Percentiles rank a stretch among this genome's conserved stretches.
phyloP scores from a whole-genome alignment of 2,113 vertebrate genomes.

The Sialia sialis region DNA sequence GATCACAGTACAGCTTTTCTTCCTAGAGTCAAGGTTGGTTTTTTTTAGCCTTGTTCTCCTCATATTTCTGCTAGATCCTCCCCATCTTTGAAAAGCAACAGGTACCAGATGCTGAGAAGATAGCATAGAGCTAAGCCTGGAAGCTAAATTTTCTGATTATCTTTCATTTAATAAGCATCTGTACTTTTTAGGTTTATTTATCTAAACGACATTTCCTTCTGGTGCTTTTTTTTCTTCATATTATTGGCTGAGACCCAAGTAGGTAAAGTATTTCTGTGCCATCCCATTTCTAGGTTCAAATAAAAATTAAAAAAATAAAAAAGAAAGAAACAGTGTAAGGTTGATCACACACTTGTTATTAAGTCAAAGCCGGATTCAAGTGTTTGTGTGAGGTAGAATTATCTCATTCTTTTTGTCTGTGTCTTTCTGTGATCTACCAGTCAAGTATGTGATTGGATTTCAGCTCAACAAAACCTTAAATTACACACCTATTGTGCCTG shows the following conservation, averaged over 20 bases:
- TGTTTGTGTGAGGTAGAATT: conserved; percentile 86
- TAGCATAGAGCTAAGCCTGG: neutral
- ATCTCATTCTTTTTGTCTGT: conserved; percentile 84
- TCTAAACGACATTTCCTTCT: neutral
- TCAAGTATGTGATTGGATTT: conserved; percentile 99
- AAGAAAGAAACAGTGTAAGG: conserved; percentile 62
- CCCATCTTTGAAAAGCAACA: neutral
- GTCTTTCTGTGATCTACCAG: conserved; percentile 95
- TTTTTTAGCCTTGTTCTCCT: neutral
- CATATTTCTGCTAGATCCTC: neutral
- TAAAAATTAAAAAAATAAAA: neutral
- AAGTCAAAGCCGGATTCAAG: conserved; percentile 74
- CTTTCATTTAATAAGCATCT: neutral
- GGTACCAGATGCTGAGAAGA: neutral
- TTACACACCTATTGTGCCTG: conserved; percentile 97
- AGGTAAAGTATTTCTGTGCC: neutral
- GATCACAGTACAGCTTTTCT: neutral
- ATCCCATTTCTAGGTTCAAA: conserved; percentile 12
- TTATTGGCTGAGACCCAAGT: conserved; percentile 9
- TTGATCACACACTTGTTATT: conserved; percentile 74
- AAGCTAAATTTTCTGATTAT: neutral
- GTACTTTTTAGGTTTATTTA: neutral
- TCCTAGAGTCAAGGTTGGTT: neutral
- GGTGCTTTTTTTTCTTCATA: neutral
- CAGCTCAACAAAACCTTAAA: conserved; percentile 98